Evolutionary conservation across 2,113 vertebrate genomes (phyloP).

Genomic region (Felis chaus): DNA sequence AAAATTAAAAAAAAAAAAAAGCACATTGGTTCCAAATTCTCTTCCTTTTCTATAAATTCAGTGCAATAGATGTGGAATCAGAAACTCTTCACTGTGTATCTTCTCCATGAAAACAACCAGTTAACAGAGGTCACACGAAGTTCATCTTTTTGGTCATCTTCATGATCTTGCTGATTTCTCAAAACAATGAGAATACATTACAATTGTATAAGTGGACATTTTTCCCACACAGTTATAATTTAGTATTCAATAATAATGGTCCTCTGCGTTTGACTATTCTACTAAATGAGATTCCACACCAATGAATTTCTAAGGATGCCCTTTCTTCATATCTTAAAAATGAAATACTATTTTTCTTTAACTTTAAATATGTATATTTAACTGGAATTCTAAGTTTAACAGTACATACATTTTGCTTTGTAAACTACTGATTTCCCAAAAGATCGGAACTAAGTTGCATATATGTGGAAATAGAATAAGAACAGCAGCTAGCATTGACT

Average conservation of each 20-base stretch:
- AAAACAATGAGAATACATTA: neutral
- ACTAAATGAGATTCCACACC: neutral
- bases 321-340: conserved; percentile 29
- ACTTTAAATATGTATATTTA: neutral
- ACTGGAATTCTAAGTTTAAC: neutral
- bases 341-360: neutral
- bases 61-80: neutral
- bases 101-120: neutral
- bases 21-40: neutral
- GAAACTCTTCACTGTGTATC: neutral
- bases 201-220: neutral
- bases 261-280: neutral
- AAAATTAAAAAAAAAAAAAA: too few relatives aligned
- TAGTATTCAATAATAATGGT: neutral
- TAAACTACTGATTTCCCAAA: conserved; percentile 24
- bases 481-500: neutral
- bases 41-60: neutral
- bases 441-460: neutral
- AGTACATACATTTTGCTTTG: neutral
- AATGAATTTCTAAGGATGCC: neutral
- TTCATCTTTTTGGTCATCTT: neutral
- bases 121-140: neutral
- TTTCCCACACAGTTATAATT: neutral
- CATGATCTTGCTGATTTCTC: neutral
- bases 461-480: neutral